Base-by-base conservation (phyloP, 2,797 vertebrate species). In the Gephyroberyx darwinii region DNA sequence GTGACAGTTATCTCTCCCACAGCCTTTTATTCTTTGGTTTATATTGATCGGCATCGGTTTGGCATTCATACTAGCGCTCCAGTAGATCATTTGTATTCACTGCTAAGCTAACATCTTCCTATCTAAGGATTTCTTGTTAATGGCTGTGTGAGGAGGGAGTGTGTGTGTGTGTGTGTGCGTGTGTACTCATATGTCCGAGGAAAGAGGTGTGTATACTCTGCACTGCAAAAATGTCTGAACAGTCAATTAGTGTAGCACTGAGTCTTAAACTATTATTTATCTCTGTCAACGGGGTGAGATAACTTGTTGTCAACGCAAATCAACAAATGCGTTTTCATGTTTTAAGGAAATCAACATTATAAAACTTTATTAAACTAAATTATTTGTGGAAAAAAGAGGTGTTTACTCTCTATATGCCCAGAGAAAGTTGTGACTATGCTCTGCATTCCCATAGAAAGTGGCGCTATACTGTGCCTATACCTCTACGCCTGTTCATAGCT, bases 31-130 rank as follows among this genome's bases (percentile, higher is more conserved):
- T 8, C 39, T 55, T 70, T 57, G 12, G 50, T 69, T 74, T 35
- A 8, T 78, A 82, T 81, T 59, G 83, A 86, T 85, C 51, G 35
- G 54, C 57, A 62, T 71, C 56, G 41, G 41, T 77, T 85, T 80
- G 74, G 60, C 79, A 84, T 69, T 80, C 77, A 64, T 64, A 35
- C 35, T 43, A 74, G 64, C 65, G 70, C 69, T 65, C 41, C 43
- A 47, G 54, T 54, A 66, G 74, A 75, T 78, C 82, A 85, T 82
- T 66, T 82, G 54, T 60, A 74, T 47, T 59, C 58, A 59, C 35
- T 52, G 54, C 69, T 69, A 69, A 68, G 65, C 76, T 67, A 74
- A 70, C 33, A 51, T 80, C 62, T 57, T 20, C 37, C 71, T 43
- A n/a, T 60, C 62, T 56, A 70, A 65, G 47, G 33, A 65, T 71